Percentiles rank a stretch among this genome's conserved stretches.
Evolutionary conservation across 2,113 vertebrate genomes (phyloP).

Genomic region (Tonatia bakeri): DNA sequence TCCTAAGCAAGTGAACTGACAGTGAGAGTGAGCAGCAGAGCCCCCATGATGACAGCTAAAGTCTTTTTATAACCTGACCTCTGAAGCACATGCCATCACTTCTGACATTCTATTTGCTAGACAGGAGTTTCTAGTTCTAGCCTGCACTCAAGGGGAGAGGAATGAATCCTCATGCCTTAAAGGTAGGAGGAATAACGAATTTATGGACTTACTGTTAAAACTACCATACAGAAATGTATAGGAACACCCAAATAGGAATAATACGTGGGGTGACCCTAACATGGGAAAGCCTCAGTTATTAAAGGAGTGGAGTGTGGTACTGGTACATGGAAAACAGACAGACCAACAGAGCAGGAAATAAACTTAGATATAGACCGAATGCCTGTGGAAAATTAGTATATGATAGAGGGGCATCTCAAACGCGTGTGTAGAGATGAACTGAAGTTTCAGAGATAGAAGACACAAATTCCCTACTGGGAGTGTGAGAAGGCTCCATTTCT

Average conservation of each 20-base stretch:
- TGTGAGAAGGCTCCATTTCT: background rate
- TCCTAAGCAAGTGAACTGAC: background rate
- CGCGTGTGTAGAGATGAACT: background rate
- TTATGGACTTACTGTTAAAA: background rate
- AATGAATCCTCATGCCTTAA: background rate
- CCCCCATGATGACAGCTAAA: background rate
- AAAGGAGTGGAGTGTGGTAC: too few species aligned
- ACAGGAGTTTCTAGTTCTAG: background rate
- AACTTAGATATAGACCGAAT: background rate
- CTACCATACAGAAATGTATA: background rate
- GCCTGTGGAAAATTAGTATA: background rate
- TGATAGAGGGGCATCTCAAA: background rate
- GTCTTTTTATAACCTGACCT: background rate
- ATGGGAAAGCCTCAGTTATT: background rate
- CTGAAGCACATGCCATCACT: background rate
- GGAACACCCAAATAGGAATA: background rate
- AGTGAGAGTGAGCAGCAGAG: background rate
- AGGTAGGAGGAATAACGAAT: background rate
- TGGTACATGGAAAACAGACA: background rate
- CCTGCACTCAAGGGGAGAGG: background rate
- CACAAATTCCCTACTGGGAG: background rate
- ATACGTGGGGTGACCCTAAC: background rate
- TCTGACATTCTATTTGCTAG: background rate
- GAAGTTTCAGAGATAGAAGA: background rate
- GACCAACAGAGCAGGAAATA: background rate